Evolutionary conservation across 30 jellyfish, hydroid and myxozoan genomes (phyloP).

Genomic region (Catostylus mosaicus): DNA sequence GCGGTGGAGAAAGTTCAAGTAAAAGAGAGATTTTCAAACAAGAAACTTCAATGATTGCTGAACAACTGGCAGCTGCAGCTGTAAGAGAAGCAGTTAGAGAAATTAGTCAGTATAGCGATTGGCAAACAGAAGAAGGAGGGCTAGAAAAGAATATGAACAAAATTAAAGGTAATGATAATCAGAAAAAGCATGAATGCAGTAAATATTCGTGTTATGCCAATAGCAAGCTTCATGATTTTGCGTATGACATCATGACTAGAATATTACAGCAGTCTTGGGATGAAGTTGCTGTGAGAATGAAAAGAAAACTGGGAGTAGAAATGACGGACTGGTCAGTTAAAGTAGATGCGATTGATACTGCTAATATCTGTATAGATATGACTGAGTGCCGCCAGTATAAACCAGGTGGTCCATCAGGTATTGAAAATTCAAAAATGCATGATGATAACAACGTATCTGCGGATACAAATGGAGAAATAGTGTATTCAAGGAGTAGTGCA

Average conservation of each 20-base stretch:
- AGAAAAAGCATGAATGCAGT: not conserved
- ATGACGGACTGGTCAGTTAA: not conserved
- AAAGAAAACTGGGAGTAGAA: not conserved
- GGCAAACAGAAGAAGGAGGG: not conserved
- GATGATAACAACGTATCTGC: not conserved
- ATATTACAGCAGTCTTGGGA: not conserved
- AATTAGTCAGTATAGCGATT: not conserved
- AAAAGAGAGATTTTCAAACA: not conserved
- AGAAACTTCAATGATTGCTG: not conserved
- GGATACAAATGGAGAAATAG: not conserved
- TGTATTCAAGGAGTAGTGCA: not conserved
- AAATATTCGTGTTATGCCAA: not conserved
- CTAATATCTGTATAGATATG: not conserved
- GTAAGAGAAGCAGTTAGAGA: not conserved
- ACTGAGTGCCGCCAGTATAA: not conserved
- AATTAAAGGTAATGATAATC: not conserved
- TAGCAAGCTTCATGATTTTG: not conserved
- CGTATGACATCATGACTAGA: not conserved
- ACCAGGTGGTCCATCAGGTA: not conserved
- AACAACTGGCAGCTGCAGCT: not conserved
- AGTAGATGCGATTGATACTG: not conserved
- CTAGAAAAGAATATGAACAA: not conserved
- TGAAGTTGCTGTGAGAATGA: not conserved
- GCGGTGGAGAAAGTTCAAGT: not conserved
- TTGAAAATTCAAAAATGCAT: not conserved